These are phyloP conservation scores for Panthera tigris DNA, from an alignment of 2,113 vertebrate species.

Conservation along the genomic window DNA sequence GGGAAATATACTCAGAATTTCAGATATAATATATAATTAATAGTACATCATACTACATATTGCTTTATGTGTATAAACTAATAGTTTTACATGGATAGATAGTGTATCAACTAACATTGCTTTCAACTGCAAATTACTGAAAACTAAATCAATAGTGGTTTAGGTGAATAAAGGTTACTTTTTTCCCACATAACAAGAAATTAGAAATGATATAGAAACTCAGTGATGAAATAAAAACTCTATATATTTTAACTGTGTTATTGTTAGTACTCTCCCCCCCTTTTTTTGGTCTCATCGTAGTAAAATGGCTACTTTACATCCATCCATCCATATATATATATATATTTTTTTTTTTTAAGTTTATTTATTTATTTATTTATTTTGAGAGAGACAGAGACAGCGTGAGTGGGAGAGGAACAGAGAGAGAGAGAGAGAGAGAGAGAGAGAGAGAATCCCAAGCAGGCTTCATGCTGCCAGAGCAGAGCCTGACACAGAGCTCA, in stretches of 20 bases:
- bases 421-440: too few species aligned
- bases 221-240: not conserved
- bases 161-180: not conserved
- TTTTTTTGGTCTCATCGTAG: not conserved
- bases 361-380: too few species aligned
- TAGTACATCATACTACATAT: not conserved
- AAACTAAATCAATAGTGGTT: not conserved
- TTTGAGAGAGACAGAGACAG: too few species aligned
- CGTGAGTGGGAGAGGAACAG: too few species aligned
- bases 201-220: not conserved
- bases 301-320: not conserved
- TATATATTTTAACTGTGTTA: not conserved
- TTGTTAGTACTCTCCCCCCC: not conserved
- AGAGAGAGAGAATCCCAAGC: too few species aligned
- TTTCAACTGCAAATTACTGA: not conserved
- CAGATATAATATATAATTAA: not conserved
- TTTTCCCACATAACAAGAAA: not conserved
- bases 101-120: not conserved
- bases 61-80: not conserved
- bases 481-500: too few species aligned
- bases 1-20: not conserved
- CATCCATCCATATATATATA: too few species aligned
- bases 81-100: not conserved
- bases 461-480: too few species aligned
- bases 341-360: too few species aligned